These are phyloP conservation scores for Argyra leucocephala DNA, from an alignment of 2,888 invertebrate species.

Conservation along the genomic window DNA sequence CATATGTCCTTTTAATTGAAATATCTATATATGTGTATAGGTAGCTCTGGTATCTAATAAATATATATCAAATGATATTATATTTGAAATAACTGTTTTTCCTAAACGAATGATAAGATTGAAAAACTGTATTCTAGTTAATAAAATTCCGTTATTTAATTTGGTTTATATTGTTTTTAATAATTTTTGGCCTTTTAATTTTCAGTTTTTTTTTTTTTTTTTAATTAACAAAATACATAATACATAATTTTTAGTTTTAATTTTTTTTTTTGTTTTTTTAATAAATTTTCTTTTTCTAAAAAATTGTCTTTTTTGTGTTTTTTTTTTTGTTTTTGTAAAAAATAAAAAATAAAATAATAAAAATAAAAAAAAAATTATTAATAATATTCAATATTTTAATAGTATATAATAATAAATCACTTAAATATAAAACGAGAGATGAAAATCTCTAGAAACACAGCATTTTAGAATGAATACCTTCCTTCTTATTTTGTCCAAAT, in stretches of 20 bases:
- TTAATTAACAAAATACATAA: conserved; percentile 16
- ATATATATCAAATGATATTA: too few relatives aligned
- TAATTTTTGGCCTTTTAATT: not conserved
- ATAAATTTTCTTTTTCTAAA: not conserved
- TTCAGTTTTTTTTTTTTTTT: not conserved
- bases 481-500: not conserved
- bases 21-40: too few relatives aligned
- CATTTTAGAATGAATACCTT: conserved; percentile 9
- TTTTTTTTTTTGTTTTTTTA: conserved; percentile 5
- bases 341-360: conserved; percentile 12
- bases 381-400: too few relatives aligned
- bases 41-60: too few relatives aligned
- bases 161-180: too few relatives aligned
- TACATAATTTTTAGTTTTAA: not conserved
- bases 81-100: too few relatives aligned
- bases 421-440: conserved; percentile 14
- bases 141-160: too few relatives aligned
- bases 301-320: conserved; percentile 4
- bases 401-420: conserved; percentile 13
- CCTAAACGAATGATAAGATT: too few relatives aligned
- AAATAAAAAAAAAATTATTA: conserved; percentile 15
- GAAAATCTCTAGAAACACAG: conserved; percentile 18
- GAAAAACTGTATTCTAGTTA: too few relatives aligned
- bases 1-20: too few relatives aligned
- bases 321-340: conserved; percentile 7